These are phyloP conservation scores for Zelostemma sp. DNA, from an alignment of 1,140 invertebrate genomes.

Conservation along the genomic window DNA sequence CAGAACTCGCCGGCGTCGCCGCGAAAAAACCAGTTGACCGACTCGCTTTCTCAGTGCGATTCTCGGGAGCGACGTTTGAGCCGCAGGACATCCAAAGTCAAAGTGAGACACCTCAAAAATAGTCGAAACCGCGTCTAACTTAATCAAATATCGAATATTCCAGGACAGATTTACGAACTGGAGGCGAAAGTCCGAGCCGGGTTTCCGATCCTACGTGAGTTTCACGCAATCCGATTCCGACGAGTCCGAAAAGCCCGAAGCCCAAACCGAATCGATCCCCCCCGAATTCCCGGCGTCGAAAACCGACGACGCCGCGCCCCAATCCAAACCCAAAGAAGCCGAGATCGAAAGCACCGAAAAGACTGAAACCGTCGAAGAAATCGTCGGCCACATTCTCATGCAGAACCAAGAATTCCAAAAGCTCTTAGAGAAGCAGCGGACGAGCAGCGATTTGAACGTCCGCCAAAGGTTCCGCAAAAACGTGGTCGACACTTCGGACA, in stretches of 20 bases:
- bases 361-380: constrained; percentile 79
- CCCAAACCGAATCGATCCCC: no score
- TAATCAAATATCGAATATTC: constrained; percentile 6
- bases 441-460: constrained; percentile 68
- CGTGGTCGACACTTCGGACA: constrained; percentile 63
- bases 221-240: constrained; percentile 60
- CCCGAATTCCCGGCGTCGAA: constrained; percentile 10
- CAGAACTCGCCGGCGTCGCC: constrained; percentile 60
- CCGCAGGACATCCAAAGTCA: constrained; percentile 62
- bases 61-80: constrained; percentile 62
- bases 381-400: constrained; percentile 86
- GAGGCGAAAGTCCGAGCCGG: constrained; percentile 81
- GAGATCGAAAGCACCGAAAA: constrained; percentile 51
- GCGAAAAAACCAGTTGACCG: constrained; percentile 55
- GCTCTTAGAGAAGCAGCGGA: constrained; percentile 78
- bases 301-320: neutral
- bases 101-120: constrained; percentile 40
- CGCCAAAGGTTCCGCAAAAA: constrained; percentile 68
- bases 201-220: constrained; percentile 68
- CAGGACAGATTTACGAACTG: constrained; percentile 72
- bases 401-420: constrained; percentile 87
- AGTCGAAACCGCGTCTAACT: no score
- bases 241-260: constrained; percentile 25
- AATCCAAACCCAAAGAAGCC: constrained; percentile 1
- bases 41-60: constrained; percentile 50